Base-by-base conservation (phyloP, 2,113 vertebrate genomes). In the Elephas maximus region DNA sequence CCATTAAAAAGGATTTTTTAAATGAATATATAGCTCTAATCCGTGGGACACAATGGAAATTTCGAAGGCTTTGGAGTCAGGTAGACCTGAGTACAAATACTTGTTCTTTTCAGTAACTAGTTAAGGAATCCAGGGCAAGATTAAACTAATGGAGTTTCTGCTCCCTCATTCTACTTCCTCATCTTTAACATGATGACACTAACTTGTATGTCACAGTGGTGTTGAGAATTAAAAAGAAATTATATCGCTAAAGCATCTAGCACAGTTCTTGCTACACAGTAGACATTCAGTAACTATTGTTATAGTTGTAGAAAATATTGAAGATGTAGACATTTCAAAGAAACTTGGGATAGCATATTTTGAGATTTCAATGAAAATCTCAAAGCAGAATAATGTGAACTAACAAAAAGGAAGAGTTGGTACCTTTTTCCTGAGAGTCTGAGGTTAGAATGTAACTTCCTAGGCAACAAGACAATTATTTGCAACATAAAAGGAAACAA, bases 301-400 rank as follows among this genome's bases (percentile, higher is more conserved):
- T 65, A 65, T 21, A 74, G 57, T 48, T 86, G 26, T 45, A 85
- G 7, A 76, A 80, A 48, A 53, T 81, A 69, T 90, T 93, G 89
- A 97, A 96, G 92, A 97, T 95, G 93, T 88, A 91, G 95, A 76
- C 92, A 97, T 97, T 98, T 97, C 30, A 94, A 98, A 98, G 91
- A 96, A 94, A 96, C 89, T 96, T 97, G 97, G 11, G 86, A 88
- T 12, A 91, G 92, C 65, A 71, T 93, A 73, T 94, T 96, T 96
- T 94, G 79, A 96, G 97, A 93, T 90, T 98, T 83, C 9, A 93
- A 51, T 73, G 63, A 97, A 97, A 98, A 95, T 33, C 3, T 6
- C 63, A 88, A 82, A 93, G 37, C n/a, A 81, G 82, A 98, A 94
- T 69, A 76, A 95, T 96, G 12, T 73, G 89, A 93, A 78, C 62